A percentile compares a stretch with the other conserved stretches of the same genome.
Conservation (phyloP, 2,888 invertebrate genomes). For the Pseudococcus jackbeardsleyi region DNA sequence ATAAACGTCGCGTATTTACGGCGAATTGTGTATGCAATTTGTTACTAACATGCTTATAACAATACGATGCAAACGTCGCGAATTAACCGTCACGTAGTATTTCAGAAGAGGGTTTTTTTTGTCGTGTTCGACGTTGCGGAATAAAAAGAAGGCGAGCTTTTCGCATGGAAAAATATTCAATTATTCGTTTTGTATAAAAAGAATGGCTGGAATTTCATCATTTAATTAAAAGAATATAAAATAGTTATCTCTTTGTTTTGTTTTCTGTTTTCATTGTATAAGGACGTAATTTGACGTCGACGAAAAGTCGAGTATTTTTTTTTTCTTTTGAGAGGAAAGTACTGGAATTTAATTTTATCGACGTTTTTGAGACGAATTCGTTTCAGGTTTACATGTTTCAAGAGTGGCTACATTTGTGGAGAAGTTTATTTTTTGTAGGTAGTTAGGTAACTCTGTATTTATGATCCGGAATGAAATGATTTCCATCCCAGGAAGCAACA, state of each 20-base stretch:
- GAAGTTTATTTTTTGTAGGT: no score
- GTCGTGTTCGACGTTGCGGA: not conserved
- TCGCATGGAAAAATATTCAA: slow-evolving; percentile 25
- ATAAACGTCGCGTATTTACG: slow-evolving; percentile 40
- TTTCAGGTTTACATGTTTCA: no score
- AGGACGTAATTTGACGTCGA: not conserved
- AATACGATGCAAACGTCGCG: not conserved
- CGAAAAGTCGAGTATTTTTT: not conserved
- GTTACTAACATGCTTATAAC: not conserved
- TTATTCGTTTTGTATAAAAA: not conserved
- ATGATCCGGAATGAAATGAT: no score
- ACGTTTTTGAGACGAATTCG: no score
- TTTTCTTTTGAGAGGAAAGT: not conserved
- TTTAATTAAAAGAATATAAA: slow-evolving; percentile 29
- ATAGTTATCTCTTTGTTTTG: not conserved
- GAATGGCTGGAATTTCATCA: not conserved
- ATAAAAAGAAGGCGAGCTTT: slow-evolving; percentile 33
- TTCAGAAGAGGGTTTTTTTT: not conserved
- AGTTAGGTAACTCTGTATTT: no score
- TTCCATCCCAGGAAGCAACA: no score
- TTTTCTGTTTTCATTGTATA: not conserved
- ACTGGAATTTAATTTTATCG: no score
- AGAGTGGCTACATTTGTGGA: no score
- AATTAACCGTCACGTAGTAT: slow-evolving; percentile 27
- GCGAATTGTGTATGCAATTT: slow-evolving; percentile 31